Evolutionary conservation across 2,113 vertebrate species (phyloP), one percentile per base, ranked within the genome.

Genomic region (Colossoma macropomum): DNA sequence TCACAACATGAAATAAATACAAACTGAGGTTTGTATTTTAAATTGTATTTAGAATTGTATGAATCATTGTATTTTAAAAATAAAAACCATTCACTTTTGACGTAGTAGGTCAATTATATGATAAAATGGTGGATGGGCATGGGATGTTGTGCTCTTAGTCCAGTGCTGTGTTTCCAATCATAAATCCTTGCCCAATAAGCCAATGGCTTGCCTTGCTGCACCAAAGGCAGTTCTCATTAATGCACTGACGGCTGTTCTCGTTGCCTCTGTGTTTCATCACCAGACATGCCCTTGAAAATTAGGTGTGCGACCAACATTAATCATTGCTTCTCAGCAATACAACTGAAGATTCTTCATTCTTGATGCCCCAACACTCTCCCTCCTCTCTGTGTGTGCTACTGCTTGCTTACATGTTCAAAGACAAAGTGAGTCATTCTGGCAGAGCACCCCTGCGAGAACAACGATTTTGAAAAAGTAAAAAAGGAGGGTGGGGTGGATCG

Each of bases 401-500:
- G 2, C 75, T 52, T 50, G 80, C 75, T 27, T 50, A 52, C 56
- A 79, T 41, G 52, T 89, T 89, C 82, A 84, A 91, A 77, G 76
- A 74, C 73, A 45, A 82, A 86, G 50, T 62, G 72, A 75, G 48
- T 70, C 45, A 77, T 72, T 66, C 63, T 75, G 56, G 56, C 30
- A 65, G 30, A 45, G 62, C 13, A 65, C 71, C 69, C 38, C 70
- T 45, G 30, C 60, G 23, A 83, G 79, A 71, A 54, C 45, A 54
- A 68, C 75, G 71, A 69, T 77, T 59, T 71, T n/a, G 41, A 38
- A 71, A 83, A 52, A 75, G 82, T 79, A 34, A 45, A 45, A 30
- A 74, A 74, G 59, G 32, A n/a, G 68, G 16, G 28, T 3, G 34
- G 65, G 10, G 78, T n/a, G 92, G 91, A 93, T 90, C 54, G 65